Percentiles rank a stretch among this genome's conserved stretches.
Evolutionary conservation across 1,140 invertebrate species (phyloP).

Genomic region (Drosophila cardini): DNA sequence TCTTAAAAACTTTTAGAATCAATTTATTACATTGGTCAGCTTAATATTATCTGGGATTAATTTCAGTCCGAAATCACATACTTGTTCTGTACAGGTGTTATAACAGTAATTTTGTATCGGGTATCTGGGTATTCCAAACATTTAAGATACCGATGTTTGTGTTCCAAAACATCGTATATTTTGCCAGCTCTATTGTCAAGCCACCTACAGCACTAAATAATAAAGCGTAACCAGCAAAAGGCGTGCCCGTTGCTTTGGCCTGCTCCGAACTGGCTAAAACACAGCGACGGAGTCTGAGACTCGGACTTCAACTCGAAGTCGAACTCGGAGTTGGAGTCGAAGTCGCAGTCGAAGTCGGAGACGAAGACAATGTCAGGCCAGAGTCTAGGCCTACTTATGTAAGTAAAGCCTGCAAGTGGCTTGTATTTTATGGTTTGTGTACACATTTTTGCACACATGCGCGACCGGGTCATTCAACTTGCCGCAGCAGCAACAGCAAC

Average conservation of each 20-base stretch:
- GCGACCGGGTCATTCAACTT: conserved; percentile 80
- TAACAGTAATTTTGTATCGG: too few species aligned
- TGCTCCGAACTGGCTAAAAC: conserved; percentile 14
- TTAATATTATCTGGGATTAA: too few species aligned
- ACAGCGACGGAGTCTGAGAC: not conserved
- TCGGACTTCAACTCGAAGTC: not conserved
- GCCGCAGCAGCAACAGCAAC: conserved; percentile 30
- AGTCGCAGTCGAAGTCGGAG: conserved; percentile 1
- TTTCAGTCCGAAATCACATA: too few species aligned
- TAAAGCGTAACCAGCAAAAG: conserved; percentile 82
- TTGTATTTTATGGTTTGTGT: conserved; percentile 83
- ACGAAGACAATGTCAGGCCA: conserved; percentile 26
- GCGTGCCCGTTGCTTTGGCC: conserved; percentile 60
- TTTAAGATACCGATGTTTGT: too few species aligned
- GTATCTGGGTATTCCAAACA: too few species aligned
- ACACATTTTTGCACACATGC: conserved; percentile 83
- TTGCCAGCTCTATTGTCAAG: conserved; percentile 21
- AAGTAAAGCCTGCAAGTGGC: conserved; percentile 74
- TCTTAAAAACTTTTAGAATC: too few species aligned
- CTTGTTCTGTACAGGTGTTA: too few species aligned
- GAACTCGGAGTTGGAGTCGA: not conserved
- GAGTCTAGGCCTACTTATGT: conserved; percentile 74
- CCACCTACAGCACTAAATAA: conserved; percentile 80
- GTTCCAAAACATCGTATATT: too few species aligned
- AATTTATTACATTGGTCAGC: too few species aligned